A percentile compares a stretch with the other conserved stretches of the same genome.
Evolutionary conservation across 2,888 invertebrate species (phyloP).

Genomic region (Sturmia bella): DNA sequence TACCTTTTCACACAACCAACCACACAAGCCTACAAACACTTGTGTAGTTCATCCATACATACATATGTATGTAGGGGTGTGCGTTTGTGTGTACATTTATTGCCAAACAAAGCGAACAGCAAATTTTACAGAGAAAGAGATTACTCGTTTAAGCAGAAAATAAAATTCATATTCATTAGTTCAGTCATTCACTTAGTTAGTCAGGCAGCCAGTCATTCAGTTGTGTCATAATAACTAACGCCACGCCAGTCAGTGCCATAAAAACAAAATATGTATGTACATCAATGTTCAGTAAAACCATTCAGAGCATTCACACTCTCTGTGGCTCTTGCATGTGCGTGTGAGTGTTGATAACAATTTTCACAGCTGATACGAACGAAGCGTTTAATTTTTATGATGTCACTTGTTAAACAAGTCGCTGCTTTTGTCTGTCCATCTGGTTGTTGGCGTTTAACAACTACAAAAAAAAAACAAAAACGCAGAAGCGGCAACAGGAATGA

Average conservation of each 20-base stretch:
- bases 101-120: constrained; percentile 5
- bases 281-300: constrained; percentile 36
- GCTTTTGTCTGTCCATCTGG: constrained; percentile 1
- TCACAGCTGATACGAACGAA: constrained; percentile 69
- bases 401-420: constrained; percentile 68
- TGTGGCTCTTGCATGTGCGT: constrained; percentile 42
- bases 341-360: constrained; percentile 61
- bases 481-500: constrained; percentile 33
- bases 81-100: no score
- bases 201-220: not conserved
- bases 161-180: constrained; percentile 50
- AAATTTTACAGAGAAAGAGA: constrained; percentile 34
- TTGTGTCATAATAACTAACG: not conserved
- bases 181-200: constrained; percentile 18
- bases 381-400: constrained; percentile 70
- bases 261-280: no score
- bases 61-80: no score
- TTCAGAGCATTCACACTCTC: constrained; percentile 47
- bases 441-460: constrained; percentile 28
- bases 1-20: no score
- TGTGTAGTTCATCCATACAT: not conserved
- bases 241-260: constrained; percentile 4
- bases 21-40: constrained; percentile 18
- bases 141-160: not conserved
- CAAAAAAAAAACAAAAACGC: constrained; percentile 29